These are phyloP conservation scores for Pterocles gutturalis DNA, from an alignment of 2,113 vertebrate species.

Conservation along the genomic window DNA sequence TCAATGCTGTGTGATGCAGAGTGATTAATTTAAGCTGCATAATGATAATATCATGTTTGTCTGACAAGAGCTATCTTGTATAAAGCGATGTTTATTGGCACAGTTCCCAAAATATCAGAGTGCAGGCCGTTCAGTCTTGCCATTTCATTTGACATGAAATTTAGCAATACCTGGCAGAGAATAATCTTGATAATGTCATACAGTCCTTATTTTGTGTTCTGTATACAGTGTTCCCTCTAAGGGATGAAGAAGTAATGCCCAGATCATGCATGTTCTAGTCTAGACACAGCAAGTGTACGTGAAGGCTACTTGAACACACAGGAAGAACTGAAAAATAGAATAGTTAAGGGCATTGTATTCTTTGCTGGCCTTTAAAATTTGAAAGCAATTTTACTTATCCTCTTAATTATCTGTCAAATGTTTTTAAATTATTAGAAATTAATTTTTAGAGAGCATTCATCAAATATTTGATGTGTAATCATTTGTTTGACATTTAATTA, in stretches of 20 bases:
- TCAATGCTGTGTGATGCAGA: background rate
- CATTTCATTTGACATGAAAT: slow-evolving; percentile 9
- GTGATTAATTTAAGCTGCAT: slow-evolving; percentile 28
- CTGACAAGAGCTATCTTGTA: slow-evolving; percentile 21
- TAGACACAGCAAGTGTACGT: background rate
- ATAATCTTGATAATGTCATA: background rate
- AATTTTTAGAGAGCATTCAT: slow-evolving; percentile 39
- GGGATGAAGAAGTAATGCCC: background rate
- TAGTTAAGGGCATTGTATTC: background rate
- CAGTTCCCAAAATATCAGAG: background rate
- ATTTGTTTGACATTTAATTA: slow-evolving; percentile 56
- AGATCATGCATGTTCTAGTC: background rate
- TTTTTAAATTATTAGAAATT: slow-evolving; percentile 42
- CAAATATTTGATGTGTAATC: slow-evolving; percentile 56
- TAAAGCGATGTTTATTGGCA: slow-evolving; percentile 25
- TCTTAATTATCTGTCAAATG: slow-evolving; percentile 42
- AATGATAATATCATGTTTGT: slow-evolving; percentile 26
- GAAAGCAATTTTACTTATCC: slow-evolving; percentile 30
- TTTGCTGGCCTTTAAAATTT: slow-evolving; percentile 4
- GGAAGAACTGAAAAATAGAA: background rate
- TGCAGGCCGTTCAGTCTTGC: background rate
- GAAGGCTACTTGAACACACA: background rate
- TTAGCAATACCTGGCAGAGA: background rate
- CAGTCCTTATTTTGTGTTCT: background rate
- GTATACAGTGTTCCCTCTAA: background rate